Conservation (phyloP, 2,888 invertebrate species). For the Eupithecia subfuscata region DNA sequence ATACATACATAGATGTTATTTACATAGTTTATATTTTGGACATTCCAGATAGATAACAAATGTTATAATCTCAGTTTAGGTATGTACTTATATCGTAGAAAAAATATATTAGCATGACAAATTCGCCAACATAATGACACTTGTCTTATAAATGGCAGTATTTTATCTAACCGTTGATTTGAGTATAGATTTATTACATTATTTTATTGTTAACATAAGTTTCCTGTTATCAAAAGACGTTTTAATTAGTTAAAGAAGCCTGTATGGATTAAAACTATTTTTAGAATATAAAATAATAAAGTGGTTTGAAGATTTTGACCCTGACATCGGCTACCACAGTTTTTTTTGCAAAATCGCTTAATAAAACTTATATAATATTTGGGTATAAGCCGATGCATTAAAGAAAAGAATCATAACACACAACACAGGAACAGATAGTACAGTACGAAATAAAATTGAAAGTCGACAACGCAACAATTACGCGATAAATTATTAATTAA, state of each 20-base stretch:
- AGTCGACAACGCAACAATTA: no score
- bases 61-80: slow-evolving; percentile 41
- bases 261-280: neutral
- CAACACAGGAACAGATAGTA: no score
- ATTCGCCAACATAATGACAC: slow-evolving; percentile 13
- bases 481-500: no score
- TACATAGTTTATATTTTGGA: slow-evolving; percentile 37
- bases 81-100: slow-evolving; percentile 34
- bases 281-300: neutral
- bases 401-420: no score
- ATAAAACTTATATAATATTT: no score
- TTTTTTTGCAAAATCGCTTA: no score
- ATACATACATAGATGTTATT: slow-evolving; percentile 15
- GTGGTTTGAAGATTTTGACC: no score
- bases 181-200: slow-evolving; percentile 3
- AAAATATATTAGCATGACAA: slow-evolving; percentile 23
- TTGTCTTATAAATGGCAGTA: neutral
- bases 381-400: no score
- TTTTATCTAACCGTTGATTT: slow-evolving; percentile 10
- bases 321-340: no score
- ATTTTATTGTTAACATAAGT: neutral
- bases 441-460: no score
- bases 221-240: neutral
- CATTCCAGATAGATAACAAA: slow-evolving; percentile 41
- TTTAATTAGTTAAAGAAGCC: neutral